These are phyloP conservation scores for Drosophila birchii DNA, from an alignment of 2,888 invertebrate genomes.

Conservation along the genomic window DNA sequence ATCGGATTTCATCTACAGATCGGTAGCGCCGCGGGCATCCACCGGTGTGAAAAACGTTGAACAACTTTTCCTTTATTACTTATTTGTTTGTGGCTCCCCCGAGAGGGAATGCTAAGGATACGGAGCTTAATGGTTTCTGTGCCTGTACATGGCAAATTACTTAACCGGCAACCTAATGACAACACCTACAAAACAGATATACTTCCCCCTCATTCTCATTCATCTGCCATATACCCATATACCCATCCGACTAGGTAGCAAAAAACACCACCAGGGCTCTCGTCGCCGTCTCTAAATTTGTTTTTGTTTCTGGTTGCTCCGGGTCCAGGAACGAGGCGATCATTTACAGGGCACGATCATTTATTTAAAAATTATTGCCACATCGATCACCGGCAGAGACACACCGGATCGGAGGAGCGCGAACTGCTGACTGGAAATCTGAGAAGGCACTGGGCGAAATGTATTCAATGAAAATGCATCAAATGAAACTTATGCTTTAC, in stretches of 20 bases:
- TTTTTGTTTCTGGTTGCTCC: constrained; percentile 1
- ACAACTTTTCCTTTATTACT: constrained; percentile 57
- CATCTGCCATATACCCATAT: neutral
- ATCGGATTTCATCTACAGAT: constrained; percentile 42
- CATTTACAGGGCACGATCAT: constrained; percentile 77
- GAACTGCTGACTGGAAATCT: constrained; percentile 19
- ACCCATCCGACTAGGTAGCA: constrained; percentile 14
- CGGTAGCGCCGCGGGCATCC: constrained; percentile 53
- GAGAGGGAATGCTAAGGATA: neutral
- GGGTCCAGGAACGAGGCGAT: constrained; percentile 58
- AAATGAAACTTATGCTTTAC: no score
- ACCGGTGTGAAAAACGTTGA: constrained; percentile 66
- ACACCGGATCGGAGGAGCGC: constrained; percentile 38
- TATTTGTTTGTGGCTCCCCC: constrained; percentile 46
- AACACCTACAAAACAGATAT: constrained; percentile 67
- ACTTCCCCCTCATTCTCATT: constrained; percentile 16
- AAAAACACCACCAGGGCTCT: constrained; percentile 6
- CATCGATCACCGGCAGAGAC: constrained; percentile 73
- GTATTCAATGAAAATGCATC: neutral
- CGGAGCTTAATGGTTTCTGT: constrained; percentile 64
- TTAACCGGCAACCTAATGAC: constrained; percentile 74
- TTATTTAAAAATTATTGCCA: constrained; percentile 81
- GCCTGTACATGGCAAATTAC: constrained; percentile 74
- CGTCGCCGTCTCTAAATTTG: neutral
- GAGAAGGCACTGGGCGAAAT: constrained; percentile 12